These are phyloP conservation scores for Euspilapteryx auroguttella DNA, from an alignment of 2,888 invertebrate species.

Conservation along the genomic window DNA sequence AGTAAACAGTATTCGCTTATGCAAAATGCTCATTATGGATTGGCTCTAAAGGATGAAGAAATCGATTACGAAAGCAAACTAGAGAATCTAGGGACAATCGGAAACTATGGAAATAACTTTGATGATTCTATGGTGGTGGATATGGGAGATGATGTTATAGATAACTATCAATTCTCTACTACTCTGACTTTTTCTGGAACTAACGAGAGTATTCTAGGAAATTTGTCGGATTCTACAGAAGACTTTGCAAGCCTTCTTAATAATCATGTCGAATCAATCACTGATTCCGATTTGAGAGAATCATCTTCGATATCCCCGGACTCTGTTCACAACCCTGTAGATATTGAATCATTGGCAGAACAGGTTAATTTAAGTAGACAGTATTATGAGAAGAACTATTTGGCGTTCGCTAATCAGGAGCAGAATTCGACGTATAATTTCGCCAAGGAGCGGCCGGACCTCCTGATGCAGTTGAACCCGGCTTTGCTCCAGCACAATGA, in stretches of 20 bases:
- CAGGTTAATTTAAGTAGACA: conserved; percentile 67
- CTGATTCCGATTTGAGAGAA: conserved; percentile 69
- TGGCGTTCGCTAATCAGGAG: conserved; percentile 49
- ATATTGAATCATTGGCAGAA: conserved; percentile 77
- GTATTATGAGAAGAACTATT: conserved; percentile 52
- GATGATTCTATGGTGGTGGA: conserved; percentile 86
- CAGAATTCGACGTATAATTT: conserved; percentile 62
- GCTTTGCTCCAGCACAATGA: conserved; percentile 56
- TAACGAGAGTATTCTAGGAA: conserved; percentile 77
- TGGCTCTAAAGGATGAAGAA: conserved; percentile 79
- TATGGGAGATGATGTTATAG: conserved; percentile 75
- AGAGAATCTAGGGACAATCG: conserved; percentile 67
- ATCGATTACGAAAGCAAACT: conserved; percentile 78
- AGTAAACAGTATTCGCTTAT: conserved; percentile 77
- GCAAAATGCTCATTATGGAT: conserved; percentile 81
- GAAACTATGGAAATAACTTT: conserved; percentile 65
- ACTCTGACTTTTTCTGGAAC: conserved; percentile 79
- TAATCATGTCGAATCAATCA: conserved; percentile 69
- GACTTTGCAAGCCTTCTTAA: conserved; percentile 77
- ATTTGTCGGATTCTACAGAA: conserved; percentile 77
- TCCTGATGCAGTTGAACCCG: conserved; percentile 61
- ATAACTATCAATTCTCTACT: conserved; percentile 81
- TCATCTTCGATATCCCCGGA: conserved; percentile 73
- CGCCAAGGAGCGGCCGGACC: conserved; percentile 63
- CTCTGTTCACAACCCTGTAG: conserved; percentile 64